These are phyloP conservation scores for Parapsyche elsis DNA, from an alignment of 1,140 invertebrate species.

Conservation along the genomic window DNA sequence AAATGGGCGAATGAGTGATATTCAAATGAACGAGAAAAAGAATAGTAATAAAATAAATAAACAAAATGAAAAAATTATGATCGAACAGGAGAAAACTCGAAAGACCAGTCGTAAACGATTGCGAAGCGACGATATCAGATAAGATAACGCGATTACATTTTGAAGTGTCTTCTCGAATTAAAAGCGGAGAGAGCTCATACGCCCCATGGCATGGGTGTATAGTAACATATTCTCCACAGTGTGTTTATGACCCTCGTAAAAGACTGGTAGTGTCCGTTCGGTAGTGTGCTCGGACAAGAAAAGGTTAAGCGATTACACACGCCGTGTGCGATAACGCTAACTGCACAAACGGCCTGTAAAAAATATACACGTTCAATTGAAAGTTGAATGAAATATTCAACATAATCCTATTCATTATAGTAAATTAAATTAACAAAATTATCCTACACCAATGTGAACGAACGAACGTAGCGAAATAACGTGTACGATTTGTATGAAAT, in stretches of 20 bases:
- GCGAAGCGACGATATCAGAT: constrained; percentile 36
- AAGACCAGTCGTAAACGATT: constrained; percentile 44
- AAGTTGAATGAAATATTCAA: neutral
- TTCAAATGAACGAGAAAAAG: neutral
- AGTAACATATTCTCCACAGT: neutral
- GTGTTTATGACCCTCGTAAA: constrained; percentile 17
- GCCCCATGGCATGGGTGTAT: neutral
- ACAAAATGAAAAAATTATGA: neutral
- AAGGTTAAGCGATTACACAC: constrained; percentile 22
- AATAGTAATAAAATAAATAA: neutral
- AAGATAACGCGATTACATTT: constrained; percentile 35
- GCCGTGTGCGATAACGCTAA: neutral
- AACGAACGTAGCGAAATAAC: too few relatives aligned
- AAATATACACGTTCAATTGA: neutral
- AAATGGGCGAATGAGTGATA: neutral
- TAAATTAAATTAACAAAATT: too few relatives aligned
- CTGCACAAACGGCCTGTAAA: neutral
- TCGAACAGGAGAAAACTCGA: constrained; percentile 33
- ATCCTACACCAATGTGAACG: too few relatives aligned
- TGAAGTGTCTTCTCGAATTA: constrained; percentile 19
- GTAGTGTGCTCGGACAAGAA: neutral
- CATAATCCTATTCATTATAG: too few relatives aligned
- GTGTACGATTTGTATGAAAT: too few relatives aligned
- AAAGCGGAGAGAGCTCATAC: neutral
- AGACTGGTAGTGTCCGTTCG: constrained; percentile 21